Percentiles rank a stretch among this genome's conserved stretches.
Conservation (phyloP, 2,797 vertebrate genomes). For the Sebastes vulpes region DNA sequence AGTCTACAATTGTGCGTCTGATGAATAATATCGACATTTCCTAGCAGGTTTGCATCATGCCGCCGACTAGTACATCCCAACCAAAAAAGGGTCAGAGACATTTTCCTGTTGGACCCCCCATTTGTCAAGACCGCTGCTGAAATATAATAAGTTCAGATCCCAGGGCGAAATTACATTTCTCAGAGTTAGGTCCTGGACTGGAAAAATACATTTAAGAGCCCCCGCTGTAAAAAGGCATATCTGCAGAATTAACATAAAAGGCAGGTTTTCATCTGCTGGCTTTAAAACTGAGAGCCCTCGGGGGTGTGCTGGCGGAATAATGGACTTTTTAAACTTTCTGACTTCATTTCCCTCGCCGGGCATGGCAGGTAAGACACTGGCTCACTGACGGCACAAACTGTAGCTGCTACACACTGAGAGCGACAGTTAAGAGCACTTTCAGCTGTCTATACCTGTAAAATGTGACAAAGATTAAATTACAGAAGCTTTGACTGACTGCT, state of each 20-base stretch:
- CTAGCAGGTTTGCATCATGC: neutral
- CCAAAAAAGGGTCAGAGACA: neutral
- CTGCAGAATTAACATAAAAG: conserved; percentile 79
- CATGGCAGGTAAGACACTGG: conserved; percentile 34
- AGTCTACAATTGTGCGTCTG: neutral
- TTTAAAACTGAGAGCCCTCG: conserved; percentile 67
- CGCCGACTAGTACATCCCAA: neutral
- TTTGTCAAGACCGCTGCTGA: conserved; percentile 33
- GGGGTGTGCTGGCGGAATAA: conserved; percentile 67
- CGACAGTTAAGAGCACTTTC: neutral
- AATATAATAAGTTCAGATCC: conserved; percentile 58
- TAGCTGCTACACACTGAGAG: neutral
- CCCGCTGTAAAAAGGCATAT: conserved; percentile 61
- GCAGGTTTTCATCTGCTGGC: conserved; percentile 71
- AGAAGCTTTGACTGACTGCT: conserved; percentile 3
- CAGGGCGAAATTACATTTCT: conserved; percentile 53
- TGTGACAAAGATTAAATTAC: conserved; percentile 17
- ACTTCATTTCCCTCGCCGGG: conserved; percentile 57
- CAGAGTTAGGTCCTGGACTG: conserved; percentile 40
- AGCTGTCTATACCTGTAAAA: neutral
- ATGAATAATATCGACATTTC: neutral
- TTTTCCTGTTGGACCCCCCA: conserved; percentile 21
- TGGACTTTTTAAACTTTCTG: conserved; percentile 75
- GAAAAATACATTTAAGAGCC: conserved; percentile 64
- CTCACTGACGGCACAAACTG: conserved; percentile 3